Evolutionary conservation across 2,113 vertebrate genomes (phyloP).

Genomic region (Rhinoderma darwinii): DNA sequence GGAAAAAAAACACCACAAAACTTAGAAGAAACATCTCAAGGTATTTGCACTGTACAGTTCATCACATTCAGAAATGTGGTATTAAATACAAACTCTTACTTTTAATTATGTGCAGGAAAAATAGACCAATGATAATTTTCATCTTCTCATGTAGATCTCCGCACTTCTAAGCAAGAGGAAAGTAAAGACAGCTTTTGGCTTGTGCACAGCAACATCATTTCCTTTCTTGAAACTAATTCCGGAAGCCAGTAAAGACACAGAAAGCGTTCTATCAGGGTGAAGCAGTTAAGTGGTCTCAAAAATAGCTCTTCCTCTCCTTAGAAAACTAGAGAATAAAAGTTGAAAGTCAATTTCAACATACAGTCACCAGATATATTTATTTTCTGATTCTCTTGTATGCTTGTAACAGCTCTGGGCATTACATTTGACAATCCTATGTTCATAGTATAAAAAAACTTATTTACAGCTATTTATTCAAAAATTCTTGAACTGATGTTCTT

Average conservation of each 20-base stretch:
- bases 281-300: background rate
- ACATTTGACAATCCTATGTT: background rate
- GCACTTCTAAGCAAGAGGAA: background rate
- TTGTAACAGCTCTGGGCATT: background rate
- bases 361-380: background rate
- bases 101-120: slow-evolving; percentile 74
- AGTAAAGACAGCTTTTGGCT: background rate
- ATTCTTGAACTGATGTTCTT: background rate
- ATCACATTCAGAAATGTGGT: background rate
- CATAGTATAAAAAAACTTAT: background rate
- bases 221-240: slow-evolving; percentile 17
- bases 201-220: background rate
- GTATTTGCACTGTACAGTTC: background rate
- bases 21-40: background rate
- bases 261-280: background rate
- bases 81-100: slow-evolving; percentile 70
- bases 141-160: slow-evolving; percentile 56
- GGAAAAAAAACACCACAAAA: slow-evolving; percentile 8
- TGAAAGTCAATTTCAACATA: background rate
- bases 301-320: background rate
- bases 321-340: background rate
- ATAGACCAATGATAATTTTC: slow-evolving; percentile 75
- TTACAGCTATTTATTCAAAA: background rate
- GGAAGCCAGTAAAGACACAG: background rate
- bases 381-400: background rate